Base-by-base conservation (phyloP, 2,888 invertebrate genomes). In the Rhamphomyia laevipes region DNA sequence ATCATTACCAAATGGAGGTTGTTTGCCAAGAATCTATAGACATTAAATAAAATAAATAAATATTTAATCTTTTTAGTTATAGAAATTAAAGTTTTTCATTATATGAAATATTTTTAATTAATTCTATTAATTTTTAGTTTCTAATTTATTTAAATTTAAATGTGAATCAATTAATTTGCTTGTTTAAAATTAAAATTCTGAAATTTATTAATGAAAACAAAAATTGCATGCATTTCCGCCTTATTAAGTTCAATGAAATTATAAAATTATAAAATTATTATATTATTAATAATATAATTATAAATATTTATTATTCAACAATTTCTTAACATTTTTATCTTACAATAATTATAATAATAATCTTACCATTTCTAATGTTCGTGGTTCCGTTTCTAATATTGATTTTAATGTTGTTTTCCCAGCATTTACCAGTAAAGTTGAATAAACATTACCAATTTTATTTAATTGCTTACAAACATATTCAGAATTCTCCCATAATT, bases 401-500 rank as follows among this genome's bases (percentile, higher is more conserved):
- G 75, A 67, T 62, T 78, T 70, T 60, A 87, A 82, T 46, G 77
- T 77, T 1, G 74, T 77, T 64, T 85, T 79, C 12, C 82, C 84
- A 49, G 82, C 78, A 43, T 77, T 74, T 1, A 77, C 82, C 7
- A 88, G 66, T 30, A 78, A 66, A 2, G 73, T 72, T 16, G 84
- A 80, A 55, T 81, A 74, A 1, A 78, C 76, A 10, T 76, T 75
- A 1, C 85, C 86, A 53, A 87, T 84, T 43, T 82, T 82, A 49
- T 76, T 77, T 44, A 89, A 66, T 62, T 88, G 87, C 58, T 78
- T 77, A 51, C 79, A 73, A 18, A 87, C 76, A 63, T 74, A 81
- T 2, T 68, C 68, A 0, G 86, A 84, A 63, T 86, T 80, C 61
- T 86, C 85, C 88, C 89, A 89, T 41, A 88, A 67, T 57, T 76